Evolutionary conservation across 92 coral and sea anemone species (phyloP).

Genomic region (Epizoanthus scotinus): DNA sequence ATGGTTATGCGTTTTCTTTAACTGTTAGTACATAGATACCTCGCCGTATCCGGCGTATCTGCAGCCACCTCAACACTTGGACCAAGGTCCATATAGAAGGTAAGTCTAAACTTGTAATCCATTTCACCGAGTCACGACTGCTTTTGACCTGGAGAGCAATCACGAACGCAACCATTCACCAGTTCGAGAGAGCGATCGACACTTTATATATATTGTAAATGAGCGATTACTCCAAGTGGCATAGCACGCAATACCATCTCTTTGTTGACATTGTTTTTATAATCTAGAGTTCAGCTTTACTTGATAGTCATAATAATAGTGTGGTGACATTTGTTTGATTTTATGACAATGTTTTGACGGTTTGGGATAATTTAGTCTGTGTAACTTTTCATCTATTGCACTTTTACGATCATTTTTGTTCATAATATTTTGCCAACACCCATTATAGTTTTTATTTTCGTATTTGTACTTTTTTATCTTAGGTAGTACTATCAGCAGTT

Average conservation of each 20-base stretch:
- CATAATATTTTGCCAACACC: conserved; percentile 34
- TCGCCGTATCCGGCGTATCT: conserved; percentile 78
- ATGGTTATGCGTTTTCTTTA: conserved; percentile 49
- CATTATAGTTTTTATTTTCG: not conserved
- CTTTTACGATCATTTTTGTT: not conserved
- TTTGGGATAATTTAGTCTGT: not conserved
- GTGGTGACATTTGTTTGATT: conserved; percentile 16
- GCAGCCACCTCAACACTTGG: conserved; percentile 80
- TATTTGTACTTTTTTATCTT: not conserved
- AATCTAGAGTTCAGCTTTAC: not conserved
- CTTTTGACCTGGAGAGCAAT: not conserved
- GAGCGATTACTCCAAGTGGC: conserved; percentile 16
- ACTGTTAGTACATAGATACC: conserved; percentile 72
- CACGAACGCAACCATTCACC: too few species aligned
- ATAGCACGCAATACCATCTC: conserved; percentile 12
- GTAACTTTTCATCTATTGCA: not conserved
- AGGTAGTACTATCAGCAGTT: not conserved
- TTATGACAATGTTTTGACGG: not conserved
- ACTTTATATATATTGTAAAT: conserved; percentile 11
- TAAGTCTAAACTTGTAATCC: conserved; percentile 26
- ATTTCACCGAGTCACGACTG: not conserved
- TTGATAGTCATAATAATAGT: not conserved
- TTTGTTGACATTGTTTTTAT: conserved; percentile 30
- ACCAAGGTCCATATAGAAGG: conserved; percentile 78
- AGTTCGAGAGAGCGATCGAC: not conserved